These are phyloP conservation scores for Charaxes varanes DNA, from an alignment of 1,140 invertebrate genomes.

Conservation along the genomic window DNA sequence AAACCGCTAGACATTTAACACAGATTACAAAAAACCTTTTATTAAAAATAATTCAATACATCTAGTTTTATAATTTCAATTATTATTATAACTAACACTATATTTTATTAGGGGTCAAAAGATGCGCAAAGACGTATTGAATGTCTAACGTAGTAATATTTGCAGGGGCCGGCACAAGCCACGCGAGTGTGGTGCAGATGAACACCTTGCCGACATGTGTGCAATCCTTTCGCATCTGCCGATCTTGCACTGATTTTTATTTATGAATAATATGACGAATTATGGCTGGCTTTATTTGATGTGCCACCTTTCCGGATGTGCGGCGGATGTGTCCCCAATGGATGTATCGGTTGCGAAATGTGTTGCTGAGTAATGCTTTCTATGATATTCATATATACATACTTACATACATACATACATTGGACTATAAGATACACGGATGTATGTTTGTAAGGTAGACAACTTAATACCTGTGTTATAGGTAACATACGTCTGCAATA, in stretches of 20 bases:
- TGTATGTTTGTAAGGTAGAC: too few relatives aligned
- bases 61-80: too few relatives aligned
- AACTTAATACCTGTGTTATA: too few relatives aligned
- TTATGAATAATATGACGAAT: conserved; percentile 73
- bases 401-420: too few relatives aligned
- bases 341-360: conserved; percentile 32
- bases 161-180: conserved; percentile 59
- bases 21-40: too few relatives aligned
- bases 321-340: conserved; percentile 51
- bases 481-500: too few relatives aligned
- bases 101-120: too few relatives aligned
- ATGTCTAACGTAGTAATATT: conserved; percentile 18
- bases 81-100: too few relatives aligned
- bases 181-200: conserved; percentile 25
- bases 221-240: conserved; percentile 72
- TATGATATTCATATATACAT: not conserved
- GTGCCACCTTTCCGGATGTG: conserved; percentile 67
- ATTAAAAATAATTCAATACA: too few relatives aligned
- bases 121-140: conserved; percentile 24
- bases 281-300: conserved; percentile 58
- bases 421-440: too few relatives aligned
- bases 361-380: conserved; percentile 21
- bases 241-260: conserved; percentile 69
- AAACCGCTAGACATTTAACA: too few relatives aligned
- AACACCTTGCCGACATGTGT: conserved; percentile 65